Evolutionary conservation across 2,888 invertebrate genomes (phyloP), one percentile per base, ranked within the genome.

Genomic region (Drosophila falleni): DNA sequence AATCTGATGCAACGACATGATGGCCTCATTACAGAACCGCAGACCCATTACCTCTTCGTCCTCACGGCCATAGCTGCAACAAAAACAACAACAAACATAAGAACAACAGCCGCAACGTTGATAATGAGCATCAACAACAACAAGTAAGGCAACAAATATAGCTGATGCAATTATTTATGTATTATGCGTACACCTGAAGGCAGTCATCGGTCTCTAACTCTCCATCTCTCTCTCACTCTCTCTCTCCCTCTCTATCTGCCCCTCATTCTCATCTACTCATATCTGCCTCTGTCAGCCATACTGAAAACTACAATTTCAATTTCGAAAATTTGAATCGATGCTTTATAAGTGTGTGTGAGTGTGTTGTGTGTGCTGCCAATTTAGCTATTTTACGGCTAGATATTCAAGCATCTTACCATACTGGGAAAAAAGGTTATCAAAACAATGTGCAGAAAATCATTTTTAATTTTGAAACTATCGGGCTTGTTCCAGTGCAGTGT

Each of bases 21-120:
- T 96, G 59, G 98, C 97, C 93, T 99, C 99, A 92, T 99, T 99
- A 93, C 98, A 97, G 94, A 99, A 99, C 90, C 98, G 98, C 80
- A 99, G 94, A 0, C 99, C 99, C 96, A 99, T 97, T 26, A 99
- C 99, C 93, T 99, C 99, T 91, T 99, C 97, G 92, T 99, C 99
- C 93, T 99, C 99, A 50, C 99, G 94, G 0, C 99, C 99, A 91
- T 99, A 99, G 81, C 96, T 96, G 91, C n/a, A 62, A 70, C 23
- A 16, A 37, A 5, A 19, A 51, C n/a, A 62, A 70, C 23, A 16
- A 37, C 8, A 19, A 51, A 15, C 51, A 35, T 5, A 35, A 46
- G 26, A 46, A 46, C 29, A 44, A 8, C 19, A 49, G 31, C n/a
- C 47, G 0, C 11, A 44, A 29, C 23, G 5, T 46, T 13, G 5